These are phyloP conservation scores for Pseudonaja textilis DNA, from an alignment of 2,113 vertebrate species.

Conservation along the genomic window DNA sequence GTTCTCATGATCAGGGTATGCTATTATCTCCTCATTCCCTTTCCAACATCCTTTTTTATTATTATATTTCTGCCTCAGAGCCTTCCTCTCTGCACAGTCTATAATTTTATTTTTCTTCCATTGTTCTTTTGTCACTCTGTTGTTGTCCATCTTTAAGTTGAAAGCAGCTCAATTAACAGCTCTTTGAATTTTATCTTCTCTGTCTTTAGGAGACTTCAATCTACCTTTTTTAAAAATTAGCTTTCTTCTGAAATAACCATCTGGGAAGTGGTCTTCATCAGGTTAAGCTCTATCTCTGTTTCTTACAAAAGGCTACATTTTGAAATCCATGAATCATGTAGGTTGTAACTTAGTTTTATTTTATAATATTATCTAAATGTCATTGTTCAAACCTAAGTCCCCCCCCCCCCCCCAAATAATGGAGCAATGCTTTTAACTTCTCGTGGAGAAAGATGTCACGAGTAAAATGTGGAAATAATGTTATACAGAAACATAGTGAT, in stretches of 20 bases:
- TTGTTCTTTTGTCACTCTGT: not conserved
- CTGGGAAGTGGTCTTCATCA: not conserved
- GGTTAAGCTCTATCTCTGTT: not conserved
- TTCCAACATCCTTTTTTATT: not conserved
- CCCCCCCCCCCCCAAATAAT: not conserved
- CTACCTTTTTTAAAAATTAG: not conserved
- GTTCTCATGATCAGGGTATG: not conserved
- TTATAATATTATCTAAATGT: constrained; percentile 12
- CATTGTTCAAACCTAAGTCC: not conserved
- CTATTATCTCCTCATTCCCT: not conserved
- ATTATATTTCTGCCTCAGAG: not conserved
- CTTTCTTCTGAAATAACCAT: not conserved
- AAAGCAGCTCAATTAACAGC: not conserved
- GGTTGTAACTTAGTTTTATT: constrained; percentile 16
- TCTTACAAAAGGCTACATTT: constrained; percentile 22
- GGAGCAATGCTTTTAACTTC: not conserved
- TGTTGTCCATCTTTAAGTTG: not conserved
- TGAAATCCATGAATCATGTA: not conserved
- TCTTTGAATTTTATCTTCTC: not conserved
- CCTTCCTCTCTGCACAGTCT: not conserved
- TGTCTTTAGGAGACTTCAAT: not conserved
- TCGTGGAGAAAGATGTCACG: not conserved
- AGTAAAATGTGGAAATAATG: not conserved
- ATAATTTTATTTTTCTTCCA: not conserved
- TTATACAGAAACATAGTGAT: not conserved